Evolutionary conservation across 2,113 vertebrate species (phyloP).

Genomic region (Willisornis vidua): DNA sequence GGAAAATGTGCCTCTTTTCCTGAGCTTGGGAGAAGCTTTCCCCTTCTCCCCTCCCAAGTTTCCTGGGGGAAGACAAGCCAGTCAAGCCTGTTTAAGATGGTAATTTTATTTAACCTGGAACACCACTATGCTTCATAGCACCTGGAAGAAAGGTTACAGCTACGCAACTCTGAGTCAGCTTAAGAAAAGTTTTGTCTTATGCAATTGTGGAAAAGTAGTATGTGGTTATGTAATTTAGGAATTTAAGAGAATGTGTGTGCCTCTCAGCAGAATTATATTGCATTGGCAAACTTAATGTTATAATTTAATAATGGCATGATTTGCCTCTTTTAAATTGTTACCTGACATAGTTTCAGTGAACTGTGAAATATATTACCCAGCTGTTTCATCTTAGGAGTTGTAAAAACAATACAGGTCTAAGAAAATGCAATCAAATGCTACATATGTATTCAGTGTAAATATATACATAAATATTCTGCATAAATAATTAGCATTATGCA

Average conservation of each 20-base stretch:
- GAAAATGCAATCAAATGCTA: not conserved
- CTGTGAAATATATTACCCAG: not conserved
- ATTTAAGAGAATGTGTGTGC: not conserved
- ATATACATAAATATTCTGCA: not conserved
- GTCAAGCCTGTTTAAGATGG: not conserved
- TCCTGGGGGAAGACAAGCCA: not conserved
- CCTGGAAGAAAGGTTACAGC: not conserved
- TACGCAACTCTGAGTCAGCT: not conserved
- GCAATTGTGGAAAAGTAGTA: slow-evolving; percentile 1
- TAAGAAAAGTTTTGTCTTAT: not conserved
- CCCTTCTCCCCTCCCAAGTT: not conserved
- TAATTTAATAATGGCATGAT: not conserved
- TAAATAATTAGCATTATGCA: not conserved
- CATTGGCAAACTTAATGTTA: not conserved
- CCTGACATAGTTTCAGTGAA: not conserved
- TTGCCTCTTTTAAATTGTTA: not conserved
- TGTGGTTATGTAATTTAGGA: slow-evolving; percentile 18
- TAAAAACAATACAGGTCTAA: not conserved
- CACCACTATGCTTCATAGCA: not conserved
- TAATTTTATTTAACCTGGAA: not conserved
- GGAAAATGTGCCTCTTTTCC: not conserved
- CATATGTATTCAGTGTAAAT: not conserved
- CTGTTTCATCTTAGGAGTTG: not conserved
- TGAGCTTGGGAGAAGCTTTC: not conserved
- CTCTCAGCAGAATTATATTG: not conserved